These are phyloP conservation scores for Pedionomus torquatus DNA, from an alignment of 2,113 vertebrate species.

Conservation along the genomic window DNA sequence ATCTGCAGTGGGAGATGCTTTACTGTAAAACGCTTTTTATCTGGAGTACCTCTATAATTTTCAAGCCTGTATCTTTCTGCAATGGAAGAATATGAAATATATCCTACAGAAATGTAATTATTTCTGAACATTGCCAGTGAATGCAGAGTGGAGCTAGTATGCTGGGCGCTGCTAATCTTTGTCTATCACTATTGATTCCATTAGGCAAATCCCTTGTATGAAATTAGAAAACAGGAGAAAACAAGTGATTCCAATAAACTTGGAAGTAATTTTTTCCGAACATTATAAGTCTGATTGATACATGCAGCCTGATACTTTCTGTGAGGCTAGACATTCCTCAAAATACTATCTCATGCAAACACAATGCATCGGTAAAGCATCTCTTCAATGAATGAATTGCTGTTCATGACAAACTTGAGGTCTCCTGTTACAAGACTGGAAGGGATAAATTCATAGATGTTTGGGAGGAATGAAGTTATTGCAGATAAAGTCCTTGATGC, in stretches of 20 bases:
- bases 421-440: neutral
- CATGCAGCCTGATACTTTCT: neutral
- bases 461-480: neutral
- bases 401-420: neutral
- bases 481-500: neutral
- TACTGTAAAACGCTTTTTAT: neutral
- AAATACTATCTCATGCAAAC: neutral
- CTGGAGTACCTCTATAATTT: neutral
- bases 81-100: neutral
- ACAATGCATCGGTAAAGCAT: neutral
- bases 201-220: neutral
- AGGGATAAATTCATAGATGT: neutral
- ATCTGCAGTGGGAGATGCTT: neutral
- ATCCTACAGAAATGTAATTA: neutral
- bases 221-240: neutral
- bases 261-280: neutral
- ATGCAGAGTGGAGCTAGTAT: neutral
- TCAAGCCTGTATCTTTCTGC: neutral
- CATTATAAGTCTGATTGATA: neutral
- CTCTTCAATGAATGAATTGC: neutral
- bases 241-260: neutral
- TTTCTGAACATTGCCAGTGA: neutral
- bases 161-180: neutral
- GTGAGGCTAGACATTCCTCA: neutral
- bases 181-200: neutral